Evolutionary conservation across 2,888 invertebrate genomes (phyloP).

Genomic region (Clunio marinus): DNA sequence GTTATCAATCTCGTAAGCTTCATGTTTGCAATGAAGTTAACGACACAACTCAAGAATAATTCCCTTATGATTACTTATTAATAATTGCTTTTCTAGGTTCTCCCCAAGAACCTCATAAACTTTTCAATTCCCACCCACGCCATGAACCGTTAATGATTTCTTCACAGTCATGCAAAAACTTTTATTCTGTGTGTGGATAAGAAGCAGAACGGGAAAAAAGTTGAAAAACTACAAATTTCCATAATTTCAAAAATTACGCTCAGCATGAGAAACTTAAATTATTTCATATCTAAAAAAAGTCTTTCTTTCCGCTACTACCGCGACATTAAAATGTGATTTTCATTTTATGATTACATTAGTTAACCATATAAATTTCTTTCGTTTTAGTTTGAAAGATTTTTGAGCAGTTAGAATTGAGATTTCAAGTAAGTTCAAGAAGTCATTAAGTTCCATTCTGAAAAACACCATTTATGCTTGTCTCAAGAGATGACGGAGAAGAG

Average conservation of each 20-base stretch:
- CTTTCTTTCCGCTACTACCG: neutral
- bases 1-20: too few relatives aligned
- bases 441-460: too few relatives aligned
- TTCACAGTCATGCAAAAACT: constrained; percentile 32
- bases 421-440: too few relatives aligned
- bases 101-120: too few relatives aligned
- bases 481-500: neutral
- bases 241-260: constrained; percentile 14
- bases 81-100: too few relatives aligned
- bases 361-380: too few relatives aligned
- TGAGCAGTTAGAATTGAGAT: too few relatives aligned
- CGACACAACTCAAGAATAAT: too few relatives aligned
- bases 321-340: constrained; percentile 34
- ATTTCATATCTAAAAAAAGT: neutral
- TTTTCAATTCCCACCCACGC: neutral
- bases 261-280: neutral
- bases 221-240: constrained; percentile 17
- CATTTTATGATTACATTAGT: neutral
- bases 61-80: too few relatives aligned
- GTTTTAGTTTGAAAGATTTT: too few relatives aligned
- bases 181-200: neutral
- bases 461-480: neutral
- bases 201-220: neutral
- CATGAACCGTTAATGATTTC: constrained; percentile 34
- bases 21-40: too few relatives aligned